phyloP scores from a whole-genome alignment of 2,888 invertebrate species.

The Lysandra coridon region DNA sequence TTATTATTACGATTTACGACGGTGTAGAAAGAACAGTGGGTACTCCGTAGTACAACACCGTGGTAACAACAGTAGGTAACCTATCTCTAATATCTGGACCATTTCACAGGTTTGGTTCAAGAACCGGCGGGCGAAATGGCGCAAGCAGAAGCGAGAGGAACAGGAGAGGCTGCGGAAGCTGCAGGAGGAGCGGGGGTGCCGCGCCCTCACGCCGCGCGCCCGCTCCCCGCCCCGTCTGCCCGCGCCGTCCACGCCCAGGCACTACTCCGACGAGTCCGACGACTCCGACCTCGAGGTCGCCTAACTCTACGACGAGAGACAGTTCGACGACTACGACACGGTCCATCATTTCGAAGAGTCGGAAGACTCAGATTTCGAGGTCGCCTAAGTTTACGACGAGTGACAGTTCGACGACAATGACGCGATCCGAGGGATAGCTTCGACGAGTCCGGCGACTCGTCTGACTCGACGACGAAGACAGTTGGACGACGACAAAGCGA shows the following conservation, averaged over 20 bases:
- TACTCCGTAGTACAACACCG: too few relatives aligned
- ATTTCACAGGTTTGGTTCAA: conserved; percentile 95
- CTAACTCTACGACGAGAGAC: conserved; percentile 59
- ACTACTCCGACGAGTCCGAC: conserved; percentile 84
- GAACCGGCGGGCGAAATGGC: conserved; percentile 97
- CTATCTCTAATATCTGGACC: conserved; percentile 30
- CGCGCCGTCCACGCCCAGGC: conserved; percentile 59
- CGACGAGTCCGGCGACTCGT: neutral
- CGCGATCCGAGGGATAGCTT: neutral
- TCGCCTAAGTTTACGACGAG: conserved; percentile 48
- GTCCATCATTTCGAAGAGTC: too few relatives aligned
- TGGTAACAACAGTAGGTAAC: neutral
- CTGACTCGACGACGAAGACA: neutral
- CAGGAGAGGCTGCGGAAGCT: conserved; percentile 90
- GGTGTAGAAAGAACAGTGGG: too few relatives aligned
- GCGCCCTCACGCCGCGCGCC: conserved; percentile 58
- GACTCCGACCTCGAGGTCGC: conserved; percentile 91
- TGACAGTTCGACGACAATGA: neutral
- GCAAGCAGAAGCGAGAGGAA: conserved; percentile 95
- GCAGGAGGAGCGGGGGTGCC: conserved; percentile 86
- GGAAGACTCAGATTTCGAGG: conserved; percentile 89
- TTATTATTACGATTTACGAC: too few relatives aligned
- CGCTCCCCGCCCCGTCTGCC: conserved; percentile 49
- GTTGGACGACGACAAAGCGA: neutral
- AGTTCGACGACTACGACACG: too few relatives aligned